Base-by-base conservation (phyloP, 2,797 vertebrate genomes). In the Micromesistius poutassou region DNA sequence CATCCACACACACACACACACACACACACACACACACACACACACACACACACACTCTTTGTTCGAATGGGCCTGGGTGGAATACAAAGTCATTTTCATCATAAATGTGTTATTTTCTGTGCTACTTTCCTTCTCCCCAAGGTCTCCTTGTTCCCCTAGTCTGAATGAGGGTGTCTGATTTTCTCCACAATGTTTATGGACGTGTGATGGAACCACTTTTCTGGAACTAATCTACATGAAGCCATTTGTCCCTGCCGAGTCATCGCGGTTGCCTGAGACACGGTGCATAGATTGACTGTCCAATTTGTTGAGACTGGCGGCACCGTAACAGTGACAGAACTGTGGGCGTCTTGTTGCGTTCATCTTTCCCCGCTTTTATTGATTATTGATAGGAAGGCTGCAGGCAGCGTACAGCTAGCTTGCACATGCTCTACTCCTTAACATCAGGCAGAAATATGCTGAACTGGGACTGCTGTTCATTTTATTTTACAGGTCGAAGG, bases 241-340 rank as follows among this genome's bases (percentile, higher is more conserved):
- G 25, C 66, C 28, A 70, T 70, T 70, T 28, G 66, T 70, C 66
- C 66, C 72, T 2, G 1, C 66, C 81, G 73, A 80, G 74, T 77
- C 62, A 70, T 62, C 77, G 74, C 71, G 72, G 75, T 82, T 77
- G 82, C 77, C 83, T 38, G 80, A 77, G 25, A 12, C 42, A 40
- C 16, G n/a, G 25, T 50, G 12, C 19, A 9, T 22, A 25, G 36
- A 73, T 46, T 83, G 74, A 80, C 82, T 82, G 83, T 82, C 50
- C 78, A 85, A 80, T 85, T 78, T 75, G 33, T 72, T 74, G 71
- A 81, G 82, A 84, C 77, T 70, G 42, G 76, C 81, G 10, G 4
- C 0, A 30, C 28, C 10, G 28, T 76, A 77, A 83, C 77, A 77
- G 38, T 68, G 72, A 75, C 70, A 70, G 62, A 78, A 31, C 38